phyloP scores from a whole-genome alignment of 1,140 invertebrate genomes.

The Eupristina koningsbergeri region DNA sequence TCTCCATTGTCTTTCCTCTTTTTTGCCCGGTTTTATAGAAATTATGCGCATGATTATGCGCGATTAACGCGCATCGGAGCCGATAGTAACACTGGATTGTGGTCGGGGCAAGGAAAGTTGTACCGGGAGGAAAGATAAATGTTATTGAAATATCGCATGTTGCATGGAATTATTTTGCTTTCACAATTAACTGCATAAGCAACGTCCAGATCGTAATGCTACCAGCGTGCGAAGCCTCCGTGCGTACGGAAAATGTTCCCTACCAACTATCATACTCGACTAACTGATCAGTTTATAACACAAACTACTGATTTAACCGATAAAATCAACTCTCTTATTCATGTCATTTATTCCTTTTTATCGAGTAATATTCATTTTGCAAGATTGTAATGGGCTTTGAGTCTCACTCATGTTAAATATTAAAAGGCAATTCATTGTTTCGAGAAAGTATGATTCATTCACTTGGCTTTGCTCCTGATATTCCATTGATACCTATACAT shows the following conservation, averaged over 20 bases:
- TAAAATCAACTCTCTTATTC: too few species aligned
- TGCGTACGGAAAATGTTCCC: background rate
- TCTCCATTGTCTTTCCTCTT: slow-evolving; percentile 17
- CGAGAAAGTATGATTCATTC: too few species aligned
- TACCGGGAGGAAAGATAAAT: background rate
- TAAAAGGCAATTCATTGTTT: too few species aligned
- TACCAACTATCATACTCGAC: background rate
- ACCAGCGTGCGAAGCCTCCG: background rate
- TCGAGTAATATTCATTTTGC: too few species aligned
- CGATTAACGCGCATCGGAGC: slow-evolving; percentile 23
- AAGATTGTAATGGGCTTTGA: too few species aligned
- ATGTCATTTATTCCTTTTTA: too few species aligned
- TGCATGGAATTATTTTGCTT: slow-evolving; percentile 30
- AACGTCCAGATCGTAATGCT: background rate
- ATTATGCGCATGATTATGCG: slow-evolving; percentile 36
- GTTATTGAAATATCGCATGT: slow-evolving; percentile 42
- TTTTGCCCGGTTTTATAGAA: slow-evolving; percentile 46
- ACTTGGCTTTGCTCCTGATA: too few species aligned
- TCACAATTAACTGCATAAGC: slow-evolving; percentile 26
- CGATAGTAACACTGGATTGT: background rate
- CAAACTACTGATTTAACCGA: background rate
- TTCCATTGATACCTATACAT: too few species aligned
- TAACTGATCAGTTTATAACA: background rate
- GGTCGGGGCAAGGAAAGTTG: too few species aligned
- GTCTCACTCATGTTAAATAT: too few species aligned